Evolutionary conservation across 2,888 invertebrate species (phyloP), one percentile per base, ranked within the genome.

Genomic region (Parelbella ahira): DNA sequence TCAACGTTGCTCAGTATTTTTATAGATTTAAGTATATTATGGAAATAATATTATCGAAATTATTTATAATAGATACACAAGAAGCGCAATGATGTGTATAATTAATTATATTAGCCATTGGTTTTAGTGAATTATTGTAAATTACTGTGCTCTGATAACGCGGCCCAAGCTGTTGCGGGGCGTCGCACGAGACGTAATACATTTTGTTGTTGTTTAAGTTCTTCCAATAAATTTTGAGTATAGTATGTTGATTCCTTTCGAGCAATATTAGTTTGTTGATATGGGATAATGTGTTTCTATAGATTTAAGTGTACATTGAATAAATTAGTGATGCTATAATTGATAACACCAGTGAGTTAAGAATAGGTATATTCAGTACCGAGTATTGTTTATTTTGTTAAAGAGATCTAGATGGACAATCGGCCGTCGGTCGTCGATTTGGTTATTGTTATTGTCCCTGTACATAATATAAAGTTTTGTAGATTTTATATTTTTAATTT

Each of bases 1-100:
- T 73, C 68, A 69, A 80, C 66, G 67, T 84, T 86, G 84, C 84
- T 86, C 84, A 86, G 84, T 86, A 86, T 86, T 86, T 84, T 82
- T 75, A 76, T 83, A 84, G 82, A 68, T 68, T 60, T 83, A 84
- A 79, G 83, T 65, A 67, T 73, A 76, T 65, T 70, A 69, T 62
- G 70, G 63, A 73, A 67, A 63, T 70, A 63, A 61, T 30, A 23
- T 49, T 66, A 72, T 73, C 68, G 63, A 79, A 76, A 72, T 75
- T 79, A 81, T 79, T 78, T 79, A 80, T 37, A 15, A 29, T 74
- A 70, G 56, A 63, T 53, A 63, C 66, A 69, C 52, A 49, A 12
- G 19, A 54, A 60, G 64, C 71, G 70, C 69, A 74, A 72, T 72
- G 68, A 71, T 60, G 60, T 71, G 60, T 68, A 58, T 63, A 63